Percentiles rank a stretch among this genome's conserved stretches.
Conservation (phyloP, 2,113 vertebrate genomes). For the Psittacus erithacus region DNA sequence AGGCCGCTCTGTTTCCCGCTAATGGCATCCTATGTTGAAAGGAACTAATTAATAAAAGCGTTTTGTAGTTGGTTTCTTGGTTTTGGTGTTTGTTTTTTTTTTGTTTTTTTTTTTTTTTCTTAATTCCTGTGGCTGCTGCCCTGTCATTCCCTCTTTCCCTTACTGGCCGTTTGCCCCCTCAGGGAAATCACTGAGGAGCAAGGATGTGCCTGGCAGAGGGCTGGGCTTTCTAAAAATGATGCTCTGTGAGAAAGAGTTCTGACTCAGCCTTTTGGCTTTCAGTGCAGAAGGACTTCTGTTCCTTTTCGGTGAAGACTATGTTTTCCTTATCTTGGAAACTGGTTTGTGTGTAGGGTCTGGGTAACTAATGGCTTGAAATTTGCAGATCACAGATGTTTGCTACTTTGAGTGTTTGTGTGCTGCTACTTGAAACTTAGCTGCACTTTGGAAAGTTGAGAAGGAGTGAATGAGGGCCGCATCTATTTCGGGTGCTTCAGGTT, state of each 20-base stretch:
- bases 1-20: neutral
- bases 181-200: neutral
- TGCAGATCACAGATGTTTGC: rapidly evolving
- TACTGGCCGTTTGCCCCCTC: rapidly evolving
- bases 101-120: rapidly evolving
- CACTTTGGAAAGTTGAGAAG: neutral
- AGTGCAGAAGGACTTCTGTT: neutral
- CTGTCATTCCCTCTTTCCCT: neutral
- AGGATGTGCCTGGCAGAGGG: too few relatives aligned
- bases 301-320: neutral
- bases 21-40: neutral
- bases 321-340: neutral
- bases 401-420: neutral
- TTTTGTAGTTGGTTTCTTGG: neutral
- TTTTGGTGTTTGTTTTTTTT: neutral
- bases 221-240: neutral
- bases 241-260: neutral
- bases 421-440: rapidly evolving
- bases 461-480: neutral
- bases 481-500: neutral
- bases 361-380: neutral
- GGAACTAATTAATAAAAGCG: neutral
- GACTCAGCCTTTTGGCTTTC: neutral
- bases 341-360: neutral
- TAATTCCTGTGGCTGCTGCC: rapidly evolving